Evolutionary conservation across 1,140 invertebrate genomes (phyloP).

Genomic region (Drosophila rufa): DNA sequence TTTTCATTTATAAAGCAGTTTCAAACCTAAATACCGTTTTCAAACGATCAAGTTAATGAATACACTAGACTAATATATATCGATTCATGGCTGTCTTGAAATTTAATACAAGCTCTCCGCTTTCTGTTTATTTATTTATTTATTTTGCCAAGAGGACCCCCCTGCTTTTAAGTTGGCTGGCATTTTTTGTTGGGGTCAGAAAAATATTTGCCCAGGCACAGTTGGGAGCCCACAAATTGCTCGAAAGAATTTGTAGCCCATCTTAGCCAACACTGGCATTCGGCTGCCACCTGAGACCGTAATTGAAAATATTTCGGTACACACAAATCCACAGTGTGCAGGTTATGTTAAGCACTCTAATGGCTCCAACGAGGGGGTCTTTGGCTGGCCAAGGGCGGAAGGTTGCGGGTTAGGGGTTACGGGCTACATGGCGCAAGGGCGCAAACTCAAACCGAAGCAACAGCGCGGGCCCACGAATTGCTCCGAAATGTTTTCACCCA

Average conservation of each 20-base stretch:
- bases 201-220: slow-evolving; percentile 19
- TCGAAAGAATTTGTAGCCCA: slow-evolving; percentile 7
- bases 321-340: slow-evolving; percentile 64
- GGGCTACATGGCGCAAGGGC: slow-evolving; percentile 43
- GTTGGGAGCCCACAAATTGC: slow-evolving; percentile 6
- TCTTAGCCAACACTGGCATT: slow-evolving; percentile 33
- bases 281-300: slow-evolving; percentile 22
- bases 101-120: too few species aligned
- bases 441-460: slow-evolving; percentile 67
- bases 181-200: neutral
- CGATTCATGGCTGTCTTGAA: too few species aligned
- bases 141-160: neutral
- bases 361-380: slow-evolving; percentile 4
- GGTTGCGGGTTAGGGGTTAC: slow-evolving; percentile 31
- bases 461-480: slow-evolving; percentile 37
- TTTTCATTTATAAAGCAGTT: too few species aligned
- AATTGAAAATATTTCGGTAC: slow-evolving; percentile 64
- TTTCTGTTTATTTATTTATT: neutral
- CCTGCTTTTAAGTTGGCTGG: neutral
- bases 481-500: slow-evolving; percentile 51
- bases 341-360: slow-evolving; percentile 59
- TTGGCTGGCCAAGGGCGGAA: neutral
- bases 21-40: too few species aligned
- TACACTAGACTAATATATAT: too few species aligned
- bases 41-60: too few species aligned